Conservation (phyloP, 2,797 vertebrate species). For the Petrocephalus sullivani region DNA sequence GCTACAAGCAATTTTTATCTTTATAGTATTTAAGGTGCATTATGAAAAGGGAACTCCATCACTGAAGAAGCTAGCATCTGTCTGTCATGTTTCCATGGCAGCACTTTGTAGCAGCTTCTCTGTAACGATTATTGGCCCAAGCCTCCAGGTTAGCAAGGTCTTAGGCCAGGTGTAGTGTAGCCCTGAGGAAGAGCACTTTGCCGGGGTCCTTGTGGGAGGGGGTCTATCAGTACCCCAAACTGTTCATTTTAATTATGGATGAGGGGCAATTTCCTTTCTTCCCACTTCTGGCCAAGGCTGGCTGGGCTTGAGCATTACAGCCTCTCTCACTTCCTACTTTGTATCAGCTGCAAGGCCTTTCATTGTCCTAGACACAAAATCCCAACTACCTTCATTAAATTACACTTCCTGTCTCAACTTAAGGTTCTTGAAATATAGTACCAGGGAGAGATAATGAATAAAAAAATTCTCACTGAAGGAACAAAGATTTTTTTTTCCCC, state of each 20-base stretch:
- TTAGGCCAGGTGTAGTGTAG: background rate
- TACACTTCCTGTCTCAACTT: background rate
- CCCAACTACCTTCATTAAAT: background rate
- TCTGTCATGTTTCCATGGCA: background rate
- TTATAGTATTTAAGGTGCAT: background rate
- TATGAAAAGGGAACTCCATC: background rate
- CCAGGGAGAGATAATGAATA: background rate
- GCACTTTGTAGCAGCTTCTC: background rate
- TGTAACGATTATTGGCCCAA: background rate
- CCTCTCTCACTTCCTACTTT: background rate
- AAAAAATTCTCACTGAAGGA: background rate
- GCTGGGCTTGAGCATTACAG: background rate
- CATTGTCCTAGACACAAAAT: background rate
- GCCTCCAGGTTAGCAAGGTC: background rate
- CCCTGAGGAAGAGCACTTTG: background rate
- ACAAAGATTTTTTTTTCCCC: background rate
- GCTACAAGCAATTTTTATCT: background rate
- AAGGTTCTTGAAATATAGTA: background rate
- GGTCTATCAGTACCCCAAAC: background rate
- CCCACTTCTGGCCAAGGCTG: background rate
- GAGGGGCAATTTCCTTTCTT: constrained; percentile 20
- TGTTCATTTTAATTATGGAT: constrained; percentile 18
- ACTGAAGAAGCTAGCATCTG: background rate
- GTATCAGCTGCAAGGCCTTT: background rate
- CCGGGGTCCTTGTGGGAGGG: background rate